A percentile compares a stretch with the other conserved stretches of the same genome.
These are phyloP conservation scores for Apis laboriosa DNA, from an alignment of 1,140 invertebrate genomes.

Conservation along the genomic window DNA sequence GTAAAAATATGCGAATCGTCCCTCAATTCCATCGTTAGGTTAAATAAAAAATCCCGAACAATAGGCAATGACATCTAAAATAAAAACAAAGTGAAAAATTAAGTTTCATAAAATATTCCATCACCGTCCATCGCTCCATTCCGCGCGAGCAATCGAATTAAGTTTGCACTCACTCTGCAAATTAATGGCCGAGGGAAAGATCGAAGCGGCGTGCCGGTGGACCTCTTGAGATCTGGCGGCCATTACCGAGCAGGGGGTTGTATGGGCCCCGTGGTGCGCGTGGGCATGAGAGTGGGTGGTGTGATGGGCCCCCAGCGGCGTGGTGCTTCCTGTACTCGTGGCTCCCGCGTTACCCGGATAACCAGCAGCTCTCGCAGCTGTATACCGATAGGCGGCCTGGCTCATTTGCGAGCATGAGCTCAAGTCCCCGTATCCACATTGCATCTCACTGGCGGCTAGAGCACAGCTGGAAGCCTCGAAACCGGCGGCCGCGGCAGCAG, in stretches of 20 bases:
- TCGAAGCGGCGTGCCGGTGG: constrained; percentile 82
- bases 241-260: constrained; percentile 83
- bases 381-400: constrained; percentile 87
- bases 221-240: constrained; percentile 82
- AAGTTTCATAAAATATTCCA: not conserved
- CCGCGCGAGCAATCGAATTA: too few relatives aligned
- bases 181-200: constrained; percentile 85
- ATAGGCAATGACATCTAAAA: not conserved
- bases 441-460: constrained; percentile 85
- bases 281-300: constrained; percentile 80
- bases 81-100: not conserved
- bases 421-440: constrained; percentile 91
- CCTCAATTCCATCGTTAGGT: too few relatives aligned
- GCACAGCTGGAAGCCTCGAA: constrained; percentile 86
- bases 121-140: not conserved
- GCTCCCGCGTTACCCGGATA: constrained; percentile 75
- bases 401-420: constrained; percentile 94
- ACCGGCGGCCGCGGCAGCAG: constrained; percentile 82
- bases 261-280: constrained; percentile 76
- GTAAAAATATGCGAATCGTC: not conserved
- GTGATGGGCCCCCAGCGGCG: constrained; percentile 77
- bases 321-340: constrained; percentile 72
- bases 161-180: constrained; percentile 82
- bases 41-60: not conserved
- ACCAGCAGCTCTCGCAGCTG: constrained; percentile 81